These are phyloP conservation scores for Sceliomorpha sp. DNA, from an alignment of 2,888 invertebrate species.

Conservation along the genomic window DNA sequence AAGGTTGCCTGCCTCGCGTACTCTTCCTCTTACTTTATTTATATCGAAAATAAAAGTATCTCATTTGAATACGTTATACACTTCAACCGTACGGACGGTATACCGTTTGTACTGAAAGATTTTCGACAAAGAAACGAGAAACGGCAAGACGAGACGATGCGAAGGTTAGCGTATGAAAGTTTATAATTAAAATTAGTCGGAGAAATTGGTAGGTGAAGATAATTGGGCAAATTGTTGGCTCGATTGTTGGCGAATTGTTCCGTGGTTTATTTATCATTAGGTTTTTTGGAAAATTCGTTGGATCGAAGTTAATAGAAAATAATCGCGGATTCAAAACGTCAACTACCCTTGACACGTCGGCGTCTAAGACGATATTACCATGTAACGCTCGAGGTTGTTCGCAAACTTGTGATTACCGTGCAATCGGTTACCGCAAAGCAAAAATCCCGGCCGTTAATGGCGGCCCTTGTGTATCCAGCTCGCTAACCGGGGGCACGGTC, in stretches of 20 bases:
- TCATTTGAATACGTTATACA: slow-evolving; percentile 40
- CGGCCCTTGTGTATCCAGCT: slow-evolving; percentile 26
- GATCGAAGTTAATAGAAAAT: too few relatives aligned
- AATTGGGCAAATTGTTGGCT: too few relatives aligned
- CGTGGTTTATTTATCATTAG: too few relatives aligned
- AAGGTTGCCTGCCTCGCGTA: slow-evolving; percentile 47
- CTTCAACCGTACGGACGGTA: slow-evolving; percentile 1
- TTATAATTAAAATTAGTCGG: too few relatives aligned
- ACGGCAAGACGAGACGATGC: too few relatives aligned
- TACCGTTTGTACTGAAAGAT: neutral
- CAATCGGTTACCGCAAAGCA: slow-evolving; percentile 46
- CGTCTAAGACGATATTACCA: slow-evolving; percentile 41
- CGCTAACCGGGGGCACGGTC: slow-evolving; percentile 38
- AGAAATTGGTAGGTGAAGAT: too few relatives aligned
- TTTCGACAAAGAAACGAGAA: neutral
- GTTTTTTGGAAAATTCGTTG: too few relatives aligned
- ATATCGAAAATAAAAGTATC: slow-evolving; percentile 42
- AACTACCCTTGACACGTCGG: slow-evolving; percentile 21
- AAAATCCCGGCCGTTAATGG: slow-evolving; percentile 49
- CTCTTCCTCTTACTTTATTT: slow-evolving; percentile 39
- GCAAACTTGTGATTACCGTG: slow-evolving; percentile 48
- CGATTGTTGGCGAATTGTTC: too few relatives aligned
- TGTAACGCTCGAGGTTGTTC: slow-evolving; percentile 39
- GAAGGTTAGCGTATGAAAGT: too few relatives aligned
- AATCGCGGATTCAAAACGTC: slow-evolving; percentile 13